These are phyloP conservation scores for Hycleus phaleratus DNA, from an alignment of 1,140 invertebrate genomes.

Conservation along the genomic window DNA sequence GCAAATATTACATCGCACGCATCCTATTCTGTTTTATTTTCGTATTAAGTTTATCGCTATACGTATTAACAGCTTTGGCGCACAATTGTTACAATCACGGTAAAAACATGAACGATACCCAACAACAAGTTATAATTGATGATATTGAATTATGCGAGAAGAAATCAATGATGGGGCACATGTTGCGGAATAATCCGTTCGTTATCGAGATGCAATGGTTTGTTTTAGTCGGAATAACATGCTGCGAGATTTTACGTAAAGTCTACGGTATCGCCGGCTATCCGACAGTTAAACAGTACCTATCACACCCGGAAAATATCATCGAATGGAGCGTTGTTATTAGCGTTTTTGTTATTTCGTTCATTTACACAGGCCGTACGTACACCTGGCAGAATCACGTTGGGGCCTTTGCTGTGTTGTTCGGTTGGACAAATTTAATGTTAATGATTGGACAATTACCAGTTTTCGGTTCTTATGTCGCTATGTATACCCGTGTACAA, in stretches of 20 bases:
- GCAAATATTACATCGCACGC: conserved; percentile 76
- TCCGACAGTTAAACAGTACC: conserved; percentile 65
- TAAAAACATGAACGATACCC: conserved; percentile 58
- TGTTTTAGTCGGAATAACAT: conserved; percentile 61
- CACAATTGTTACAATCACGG: conserved; percentile 72
- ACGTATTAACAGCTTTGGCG: conserved; percentile 66
- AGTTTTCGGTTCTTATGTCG: conserved; percentile 77
- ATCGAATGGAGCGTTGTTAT: conserved; percentile 78
- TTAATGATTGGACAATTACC: conserved; percentile 79
- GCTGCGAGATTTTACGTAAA: conserved; percentile 68
- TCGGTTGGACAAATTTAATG: conserved; percentile 81
- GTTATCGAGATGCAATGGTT: conserved; percentile 74
- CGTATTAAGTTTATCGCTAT: conserved; percentile 66
- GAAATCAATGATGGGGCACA: conserved; percentile 62
- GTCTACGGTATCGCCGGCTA: conserved; percentile 69
- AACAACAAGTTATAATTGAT: conserved; percentile 46
- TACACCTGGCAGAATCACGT: conserved; percentile 77
- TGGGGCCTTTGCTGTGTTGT: conserved; percentile 72
- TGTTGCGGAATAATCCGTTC: conserved; percentile 60
- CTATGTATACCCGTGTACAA: conserved; percentile 79
- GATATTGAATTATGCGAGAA: conserved; percentile 56
- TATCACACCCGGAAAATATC: conserved; percentile 73
- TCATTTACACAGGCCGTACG: conserved; percentile 65
- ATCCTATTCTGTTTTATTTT: conserved; percentile 73
- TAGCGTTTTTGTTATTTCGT: conserved; percentile 73